A percentile compares a stretch with the other conserved stretches of the same genome.
Evolutionary conservation across 2,888 invertebrate genomes (phyloP).

Genomic region (Drosophila meridiana): DNA sequence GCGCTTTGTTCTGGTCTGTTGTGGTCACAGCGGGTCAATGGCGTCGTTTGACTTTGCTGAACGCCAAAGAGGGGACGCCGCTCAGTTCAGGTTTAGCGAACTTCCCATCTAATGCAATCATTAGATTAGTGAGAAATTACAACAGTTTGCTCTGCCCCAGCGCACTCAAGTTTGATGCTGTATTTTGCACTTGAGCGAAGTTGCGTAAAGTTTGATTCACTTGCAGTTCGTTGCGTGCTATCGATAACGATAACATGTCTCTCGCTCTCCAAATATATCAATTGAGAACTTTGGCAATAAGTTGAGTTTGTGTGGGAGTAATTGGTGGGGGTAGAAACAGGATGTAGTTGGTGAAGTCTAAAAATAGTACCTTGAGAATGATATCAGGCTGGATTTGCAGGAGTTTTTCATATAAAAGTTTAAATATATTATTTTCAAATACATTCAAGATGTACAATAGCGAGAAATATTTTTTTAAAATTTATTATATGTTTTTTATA

Average conservation of each 20-base stretch:
- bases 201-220: slow-evolving; percentile 16
- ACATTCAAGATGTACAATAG: too few relatives aligned
- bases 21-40: slow-evolving; percentile 65
- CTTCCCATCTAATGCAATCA: slow-evolving; percentile 40
- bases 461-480: too few relatives aligned
- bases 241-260: slow-evolving; percentile 16
- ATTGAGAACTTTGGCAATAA: neutral
- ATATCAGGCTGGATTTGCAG: too few relatives aligned
- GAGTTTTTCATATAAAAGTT: too few relatives aligned
- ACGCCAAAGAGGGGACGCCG: neutral
- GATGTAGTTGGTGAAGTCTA: neutral
- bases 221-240: neutral
- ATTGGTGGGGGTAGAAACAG: neutral
- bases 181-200: slow-evolving; percentile 16
- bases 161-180: slow-evolving; percentile 4
- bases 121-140: slow-evolving; percentile 48
- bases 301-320: neutral
- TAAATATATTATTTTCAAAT: too few relatives aligned
- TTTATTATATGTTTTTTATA: too few relatives aligned
- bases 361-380: neutral
- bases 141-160: slow-evolving; percentile 12
- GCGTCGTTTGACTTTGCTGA: slow-evolving; percentile 58
- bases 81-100: slow-evolving; percentile 28
- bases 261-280: neutral
- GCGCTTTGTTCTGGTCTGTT: slow-evolving; percentile 40